Base-by-base conservation (phyloP, 2,113 vertebrate genomes). In the Sardina pilchardus region DNA sequence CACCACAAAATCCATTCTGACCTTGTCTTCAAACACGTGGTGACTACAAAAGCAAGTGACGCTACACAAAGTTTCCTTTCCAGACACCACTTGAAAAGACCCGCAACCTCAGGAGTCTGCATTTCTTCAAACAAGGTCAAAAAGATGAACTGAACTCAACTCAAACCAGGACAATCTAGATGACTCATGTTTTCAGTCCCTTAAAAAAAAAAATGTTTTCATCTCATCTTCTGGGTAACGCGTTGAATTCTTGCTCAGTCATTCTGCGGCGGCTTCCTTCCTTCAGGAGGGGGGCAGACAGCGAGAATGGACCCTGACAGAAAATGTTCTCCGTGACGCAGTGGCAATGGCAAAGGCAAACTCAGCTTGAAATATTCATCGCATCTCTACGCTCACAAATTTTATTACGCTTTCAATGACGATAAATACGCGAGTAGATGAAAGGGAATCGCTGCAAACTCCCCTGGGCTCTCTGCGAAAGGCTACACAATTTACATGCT, bases 371-470 rank as follows among this genome's bases (percentile, higher is more conserved):
- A 93, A 94, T 91, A 93, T 94, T 92, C 82, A 93, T 90, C 84
- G 59, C 88, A 36, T 87, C 48, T 36, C 83, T 88, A 88, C 30
- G 84, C 86, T 82, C 85, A 85, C 53, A 82, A 30, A 78, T 88
- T 91, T 90, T 83, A 88, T 87, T 90, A 85, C 85, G 84, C 84
- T 88, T 92, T 94, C 89, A 88, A 85, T 87, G 88, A 90, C 90
- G 90, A 91, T 94, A 94, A 93, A 94, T 92, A 90, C 89, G 87
- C 91, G 87, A 87, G 89, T 42, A 90, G 90, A 93, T 93, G 85
- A 93, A 92, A 94, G 88, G 87, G 91, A 93, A 92, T 88, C 89
- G 85, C 89, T 89, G 89, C 71, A 10, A 1, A 82, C 80, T 91
- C 91, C 91, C 85, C 90, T 5, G 42, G 86, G 89, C 2, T 71